Conservation (phyloP, 2,888 invertebrate genomes). For the Pseudococcus longispinus region DNA sequence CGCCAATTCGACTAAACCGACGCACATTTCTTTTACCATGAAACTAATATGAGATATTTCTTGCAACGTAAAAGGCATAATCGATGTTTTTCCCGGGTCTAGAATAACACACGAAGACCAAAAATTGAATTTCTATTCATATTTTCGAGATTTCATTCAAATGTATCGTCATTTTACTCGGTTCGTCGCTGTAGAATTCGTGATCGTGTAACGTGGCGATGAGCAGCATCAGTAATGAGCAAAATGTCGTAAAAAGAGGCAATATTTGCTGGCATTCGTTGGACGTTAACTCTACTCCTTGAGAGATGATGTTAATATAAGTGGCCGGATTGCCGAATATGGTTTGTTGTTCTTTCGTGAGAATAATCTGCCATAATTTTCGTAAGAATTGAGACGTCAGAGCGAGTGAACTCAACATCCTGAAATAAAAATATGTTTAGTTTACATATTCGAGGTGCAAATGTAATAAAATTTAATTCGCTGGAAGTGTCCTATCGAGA, state of each 20-base stretch:
- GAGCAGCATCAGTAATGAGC: slow-evolving; percentile 76
- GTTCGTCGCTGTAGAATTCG: slow-evolving; percentile 74
- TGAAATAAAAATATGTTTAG: slow-evolving; percentile 61
- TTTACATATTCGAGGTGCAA: no score
- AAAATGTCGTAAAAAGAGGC: slow-evolving; percentile 82
- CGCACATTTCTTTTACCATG: slow-evolving; percentile 78
- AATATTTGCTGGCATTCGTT: slow-evolving; percentile 74
- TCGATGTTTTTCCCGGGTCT: slow-evolving; percentile 47
- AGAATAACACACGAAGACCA: background rate
- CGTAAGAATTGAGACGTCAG: slow-evolving; percentile 80
- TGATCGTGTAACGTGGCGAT: slow-evolving; percentile 85
- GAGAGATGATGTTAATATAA: slow-evolving; percentile 71
- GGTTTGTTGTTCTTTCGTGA: slow-evolving; percentile 65
- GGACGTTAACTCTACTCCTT: slow-evolving; percentile 70
- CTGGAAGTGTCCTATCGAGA: background rate
- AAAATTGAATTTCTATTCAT: background rate
- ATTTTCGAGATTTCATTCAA: background rate
- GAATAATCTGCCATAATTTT: slow-evolving; percentile 73
- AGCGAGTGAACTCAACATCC: slow-evolving; percentile 79
- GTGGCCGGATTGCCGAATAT: slow-evolving; percentile 67
- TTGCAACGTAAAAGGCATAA: slow-evolving; percentile 75
- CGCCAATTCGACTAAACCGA: slow-evolving; percentile 85
- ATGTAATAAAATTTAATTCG: background rate
- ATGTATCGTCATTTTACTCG: background rate
- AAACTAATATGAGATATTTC: slow-evolving; percentile 77